Evolutionary conservation across 2,888 invertebrate species (phyloP).

Genomic region (Rhagonycha lutea): DNA sequence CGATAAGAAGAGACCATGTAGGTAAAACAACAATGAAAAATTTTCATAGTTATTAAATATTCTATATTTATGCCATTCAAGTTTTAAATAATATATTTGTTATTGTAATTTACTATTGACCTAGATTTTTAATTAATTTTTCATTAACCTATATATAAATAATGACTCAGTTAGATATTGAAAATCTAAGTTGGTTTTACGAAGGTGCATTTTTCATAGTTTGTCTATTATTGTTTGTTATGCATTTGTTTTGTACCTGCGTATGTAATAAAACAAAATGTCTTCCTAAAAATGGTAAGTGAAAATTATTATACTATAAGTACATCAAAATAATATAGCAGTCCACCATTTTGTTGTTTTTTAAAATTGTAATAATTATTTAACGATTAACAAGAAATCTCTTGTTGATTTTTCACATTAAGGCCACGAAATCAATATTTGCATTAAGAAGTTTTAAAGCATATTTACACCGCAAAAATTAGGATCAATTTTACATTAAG

Average conservation of each 20-base stretch:
- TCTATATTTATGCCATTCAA: background rate
- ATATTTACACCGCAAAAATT: background rate
- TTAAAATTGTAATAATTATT: background rate
- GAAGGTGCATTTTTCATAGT: slow-evolving; percentile 16
- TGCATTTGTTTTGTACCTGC: slow-evolving; percentile 19
- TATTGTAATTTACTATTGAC: background rate
- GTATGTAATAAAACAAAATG: slow-evolving; percentile 1
- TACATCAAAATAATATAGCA: background rate
- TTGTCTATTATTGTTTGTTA: slow-evolving; percentile 11
- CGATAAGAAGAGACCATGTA: background rate
- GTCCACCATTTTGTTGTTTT: background rate
- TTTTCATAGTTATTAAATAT: background rate
- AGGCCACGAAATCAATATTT: background rate
- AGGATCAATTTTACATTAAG: no score
- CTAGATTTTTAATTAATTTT: background rate
- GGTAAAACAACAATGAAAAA: background rate
- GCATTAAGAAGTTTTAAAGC: background rate
- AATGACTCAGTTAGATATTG: slow-evolving; percentile 5
- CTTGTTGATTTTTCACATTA: background rate
- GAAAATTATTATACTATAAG: background rate
- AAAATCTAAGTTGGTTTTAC: slow-evolving; percentile 14
- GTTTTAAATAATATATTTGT: background rate
- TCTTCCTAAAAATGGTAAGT: slow-evolving; percentile 9
- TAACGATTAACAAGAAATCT: background rate
- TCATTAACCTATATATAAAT: background rate